Evolutionary conservation across 2,113 vertebrate genomes (phyloP).

Genomic region (Cephalopholis sonnerati): DNA sequence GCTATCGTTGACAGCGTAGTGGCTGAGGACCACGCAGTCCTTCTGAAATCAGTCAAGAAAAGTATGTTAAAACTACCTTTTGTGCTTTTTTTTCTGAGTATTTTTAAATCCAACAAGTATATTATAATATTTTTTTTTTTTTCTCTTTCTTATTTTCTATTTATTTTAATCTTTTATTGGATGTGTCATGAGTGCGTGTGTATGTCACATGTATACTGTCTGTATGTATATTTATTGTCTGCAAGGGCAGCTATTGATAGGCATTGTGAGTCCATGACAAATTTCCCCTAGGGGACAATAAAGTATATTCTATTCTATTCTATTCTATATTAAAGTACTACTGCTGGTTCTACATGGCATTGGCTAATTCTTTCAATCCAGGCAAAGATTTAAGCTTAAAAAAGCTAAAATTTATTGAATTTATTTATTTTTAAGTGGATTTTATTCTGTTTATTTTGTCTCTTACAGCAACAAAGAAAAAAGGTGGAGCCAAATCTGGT

Average conservation of each 20-base stretch:
- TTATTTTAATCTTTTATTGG: no score
- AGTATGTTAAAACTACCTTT: slow-evolving; percentile 44
- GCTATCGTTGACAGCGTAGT: slow-evolving; percentile 77
- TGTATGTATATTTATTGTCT: no score
- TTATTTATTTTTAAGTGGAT: neutral
- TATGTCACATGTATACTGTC: no score
- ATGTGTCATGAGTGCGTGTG: no score
- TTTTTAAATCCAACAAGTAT: neutral
- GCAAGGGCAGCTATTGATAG: no score
- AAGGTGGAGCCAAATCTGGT: slow-evolving; percentile 34
- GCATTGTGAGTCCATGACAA: no score
- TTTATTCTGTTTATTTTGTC: neutral
- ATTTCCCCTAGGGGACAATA: no score
- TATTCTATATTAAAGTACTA: neutral
- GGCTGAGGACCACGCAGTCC: slow-evolving; percentile 73
- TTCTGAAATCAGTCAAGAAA: slow-evolving; percentile 77
- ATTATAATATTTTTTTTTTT: no score
- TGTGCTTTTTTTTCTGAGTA: neutral
- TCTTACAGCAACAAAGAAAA: slow-evolving; percentile 70
- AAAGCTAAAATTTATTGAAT: neutral
- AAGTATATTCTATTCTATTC: no score
- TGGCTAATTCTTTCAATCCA: neutral
- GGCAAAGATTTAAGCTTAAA: neutral
- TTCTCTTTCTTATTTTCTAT: no score
- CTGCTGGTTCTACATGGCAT: neutral